Base-by-base conservation (phyloP, 2,888 invertebrate genomes). In the Platerodrilus igneus region DNA sequence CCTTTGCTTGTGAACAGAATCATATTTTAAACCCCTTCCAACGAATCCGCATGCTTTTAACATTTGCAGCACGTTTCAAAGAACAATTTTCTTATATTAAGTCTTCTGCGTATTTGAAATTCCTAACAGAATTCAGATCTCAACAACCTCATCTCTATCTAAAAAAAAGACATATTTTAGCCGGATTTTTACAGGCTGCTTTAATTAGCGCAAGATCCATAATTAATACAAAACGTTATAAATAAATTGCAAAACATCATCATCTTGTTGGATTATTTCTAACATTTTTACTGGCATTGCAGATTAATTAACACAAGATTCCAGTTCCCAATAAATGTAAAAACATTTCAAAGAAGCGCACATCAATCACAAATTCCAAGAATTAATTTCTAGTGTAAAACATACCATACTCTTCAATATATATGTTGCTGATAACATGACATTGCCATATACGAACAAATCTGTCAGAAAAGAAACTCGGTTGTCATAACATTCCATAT, bases 221-320 rank as follows among this genome's bases (percentile, higher is more conserved):
- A 47, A 53, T 52, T 53, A 46, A 53, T 51, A 48, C 50, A 45
- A 45, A 39, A 37, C 29, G 43, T 49, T 45, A 47, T 45, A 45
- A 51, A 44, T 50, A 47, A 47, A 50, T 40, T 46, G 40, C 30
- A 48, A 49, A 51, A 46, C 48, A 35, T 39, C 41, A 41, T 37
- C 41, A 40, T 48, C 45, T 48, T 36, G 51, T 48, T 48, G 42
- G 46, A 49, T 50, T 51, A 52, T 51, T 54, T 56, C 51, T 50
- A 47, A 44, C 32, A 33, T 38, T 16, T 43, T 34, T 28, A 47
- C 44, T 51, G 35, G 28, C 29, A 26, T 42, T 42, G 33, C 28
- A 42, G 44, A 51, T 53, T 51, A 57, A 59, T 59, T 58, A 58
- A 55, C 54, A 47, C 53, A 52, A 50, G 40, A 56, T 57, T 54